Percentiles rank a stretch among this genome's conserved stretches.
Conservation (phyloP, 2,888 invertebrate species). For the Cartodere bifasciata region DNA sequence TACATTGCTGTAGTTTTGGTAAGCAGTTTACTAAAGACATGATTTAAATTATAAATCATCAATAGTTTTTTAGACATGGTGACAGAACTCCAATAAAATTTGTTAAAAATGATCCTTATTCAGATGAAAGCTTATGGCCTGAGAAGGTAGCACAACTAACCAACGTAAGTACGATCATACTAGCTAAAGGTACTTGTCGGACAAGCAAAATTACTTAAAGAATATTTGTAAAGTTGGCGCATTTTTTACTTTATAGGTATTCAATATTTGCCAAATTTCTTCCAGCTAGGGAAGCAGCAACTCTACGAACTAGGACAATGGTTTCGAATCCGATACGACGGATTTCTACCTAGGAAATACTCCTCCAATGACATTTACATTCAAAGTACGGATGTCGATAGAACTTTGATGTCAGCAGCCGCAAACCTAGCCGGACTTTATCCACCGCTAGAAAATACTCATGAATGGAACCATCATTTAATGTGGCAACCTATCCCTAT, state of each 20-base stretch:
- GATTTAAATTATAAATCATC: slow-evolving; percentile 3
- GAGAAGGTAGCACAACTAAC: slow-evolving; percentile 80
- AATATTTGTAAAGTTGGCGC: too few relatives aligned
- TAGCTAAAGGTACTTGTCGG: too few relatives aligned
- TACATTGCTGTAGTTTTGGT: slow-evolving; percentile 16
- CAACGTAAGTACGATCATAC: slow-evolving; percentile 49
- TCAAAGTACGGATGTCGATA: slow-evolving; percentile 73
- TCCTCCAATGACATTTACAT: slow-evolving; percentile 45
- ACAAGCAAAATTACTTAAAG: too few relatives aligned
- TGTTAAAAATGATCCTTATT: slow-evolving; percentile 74
- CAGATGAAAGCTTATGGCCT: slow-evolving; percentile 63
- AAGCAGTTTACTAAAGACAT: slow-evolving; percentile 8
- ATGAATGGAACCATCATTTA: slow-evolving; percentile 47
- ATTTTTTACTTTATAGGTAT: too few relatives aligned
- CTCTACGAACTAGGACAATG: slow-evolving; percentile 64
- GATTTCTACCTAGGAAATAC: slow-evolving; percentile 44
- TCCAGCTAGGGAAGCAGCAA: slow-evolving; percentile 56
- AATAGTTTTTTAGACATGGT: slow-evolving; percentile 68
- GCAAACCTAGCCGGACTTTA: slow-evolving; percentile 68
- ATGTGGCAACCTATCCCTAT: slow-evolving; percentile 71
- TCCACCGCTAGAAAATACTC: slow-evolving; percentile 42
- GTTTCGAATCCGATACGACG: slow-evolving; percentile 56
- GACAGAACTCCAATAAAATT: slow-evolving; percentile 73
- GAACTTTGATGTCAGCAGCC: slow-evolving; percentile 81
- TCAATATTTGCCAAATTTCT: too few relatives aligned